phyloP scores from a whole-genome alignment of 2,888 invertebrate species.

The Drosophila buzzatii region DNA sequence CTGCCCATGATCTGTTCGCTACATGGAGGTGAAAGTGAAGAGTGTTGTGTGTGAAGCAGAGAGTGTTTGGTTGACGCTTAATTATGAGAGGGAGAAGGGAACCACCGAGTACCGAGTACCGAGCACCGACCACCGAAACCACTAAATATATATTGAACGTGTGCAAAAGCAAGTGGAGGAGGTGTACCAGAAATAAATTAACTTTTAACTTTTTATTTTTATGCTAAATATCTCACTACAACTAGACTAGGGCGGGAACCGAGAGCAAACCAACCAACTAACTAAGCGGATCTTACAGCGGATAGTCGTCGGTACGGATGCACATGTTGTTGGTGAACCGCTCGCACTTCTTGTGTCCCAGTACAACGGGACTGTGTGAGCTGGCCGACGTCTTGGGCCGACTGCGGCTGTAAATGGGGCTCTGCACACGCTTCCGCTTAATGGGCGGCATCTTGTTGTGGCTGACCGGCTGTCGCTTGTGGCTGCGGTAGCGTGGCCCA shows the following conservation, averaged over 20 bases:
- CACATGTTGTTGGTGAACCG: constrained; percentile 91
- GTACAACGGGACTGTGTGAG: constrained; percentile 72
- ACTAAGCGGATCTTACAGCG: constrained; percentile 88
- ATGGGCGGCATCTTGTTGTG: constrained; percentile 57
- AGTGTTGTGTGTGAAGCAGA: constrained; percentile 18
- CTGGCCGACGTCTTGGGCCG: constrained; percentile 81
- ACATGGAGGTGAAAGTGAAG: constrained; percentile 25
- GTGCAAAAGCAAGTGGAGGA: constrained; percentile 49
- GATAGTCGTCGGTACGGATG: constrained; percentile 90
- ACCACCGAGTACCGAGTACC: constrained; percentile 47
- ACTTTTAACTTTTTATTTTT: constrained; percentile 65
- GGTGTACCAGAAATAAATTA: constrained; percentile 57
- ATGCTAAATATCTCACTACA: constrained; percentile 41
- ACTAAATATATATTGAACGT: constrained; percentile 35
- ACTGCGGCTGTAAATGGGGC: constrained; percentile 37
- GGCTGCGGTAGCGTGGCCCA: constrained; percentile 75
- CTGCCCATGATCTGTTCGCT: constrained; percentile 90
- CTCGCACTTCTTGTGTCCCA: constrained; percentile 86
- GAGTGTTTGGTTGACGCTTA: constrained; percentile 8
- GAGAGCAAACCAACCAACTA: constrained; percentile 33
- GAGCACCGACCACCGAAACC: constrained; percentile 53
- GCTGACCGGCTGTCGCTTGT: constrained; percentile 25
- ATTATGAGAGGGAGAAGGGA: constrained; percentile 2
- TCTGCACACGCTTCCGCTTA: constrained; percentile 79
- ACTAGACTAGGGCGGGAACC: constrained; percentile 22